These are phyloP conservation scores for Digitonthophagus gazella DNA, from an alignment of 2,888 invertebrate genomes.

Conservation along the genomic window DNA sequence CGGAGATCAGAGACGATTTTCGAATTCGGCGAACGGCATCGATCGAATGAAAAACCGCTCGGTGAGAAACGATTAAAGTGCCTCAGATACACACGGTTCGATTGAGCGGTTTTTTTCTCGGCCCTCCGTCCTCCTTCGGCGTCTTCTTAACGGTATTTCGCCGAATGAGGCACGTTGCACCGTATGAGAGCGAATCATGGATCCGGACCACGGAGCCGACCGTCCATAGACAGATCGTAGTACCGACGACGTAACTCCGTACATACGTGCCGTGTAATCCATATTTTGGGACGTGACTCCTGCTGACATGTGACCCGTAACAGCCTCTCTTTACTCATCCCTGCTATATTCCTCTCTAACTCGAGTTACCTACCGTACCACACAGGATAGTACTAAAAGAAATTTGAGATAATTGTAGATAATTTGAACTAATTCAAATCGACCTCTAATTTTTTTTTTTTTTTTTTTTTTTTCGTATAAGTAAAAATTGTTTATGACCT, in stretches of 20 bases:
- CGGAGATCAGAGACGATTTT: neutral
- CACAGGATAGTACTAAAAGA: neutral
- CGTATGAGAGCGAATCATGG: conserved; percentile 20
- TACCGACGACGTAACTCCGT: conserved; percentile 1
- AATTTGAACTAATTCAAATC: no score
- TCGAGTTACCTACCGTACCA: conserved; percentile 5
- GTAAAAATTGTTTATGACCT: no score
- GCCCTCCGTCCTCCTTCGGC: neutral
- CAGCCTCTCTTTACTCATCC: conserved; percentile 16
- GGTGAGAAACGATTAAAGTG: neutral
- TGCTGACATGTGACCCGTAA: conserved; percentile 21
- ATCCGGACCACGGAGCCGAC: conserved; percentile 17
- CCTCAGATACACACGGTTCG: neutral
- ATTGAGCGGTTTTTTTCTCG: neutral
- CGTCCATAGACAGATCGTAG: conserved; percentile 17
- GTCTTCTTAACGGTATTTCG: conserved; percentile 11
- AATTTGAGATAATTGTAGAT: no score
- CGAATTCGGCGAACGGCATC: neutral
- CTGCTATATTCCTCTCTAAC: conserved; percentile 12
- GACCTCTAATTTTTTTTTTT: no score
- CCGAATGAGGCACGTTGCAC: conserved; percentile 12
- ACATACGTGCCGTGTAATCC: conserved; percentile 37
- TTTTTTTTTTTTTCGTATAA: no score
- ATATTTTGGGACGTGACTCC: conserved; percentile 40
- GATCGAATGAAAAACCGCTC: neutral